Conservation (phyloP, 2,113 vertebrate genomes). For the Thamnophis sirtalis region DNA sequence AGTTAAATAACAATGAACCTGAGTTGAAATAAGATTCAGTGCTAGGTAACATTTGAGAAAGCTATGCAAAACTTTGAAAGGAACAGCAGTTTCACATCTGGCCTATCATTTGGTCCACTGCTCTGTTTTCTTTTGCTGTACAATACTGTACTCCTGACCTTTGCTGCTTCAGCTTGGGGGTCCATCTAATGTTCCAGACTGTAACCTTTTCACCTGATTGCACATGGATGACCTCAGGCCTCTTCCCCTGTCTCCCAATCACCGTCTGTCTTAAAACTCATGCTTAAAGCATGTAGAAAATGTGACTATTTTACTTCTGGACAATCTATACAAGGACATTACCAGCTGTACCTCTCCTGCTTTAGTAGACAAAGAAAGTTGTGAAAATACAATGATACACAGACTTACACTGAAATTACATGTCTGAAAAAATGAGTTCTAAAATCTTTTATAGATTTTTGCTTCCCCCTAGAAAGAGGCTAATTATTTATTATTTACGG, state of each 20-base stretch:
- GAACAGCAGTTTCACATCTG: conserved; percentile 45
- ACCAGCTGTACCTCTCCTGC: conserved; percentile 50
- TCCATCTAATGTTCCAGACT: conserved; percentile 37
- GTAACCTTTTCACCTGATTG: conserved; percentile 46
- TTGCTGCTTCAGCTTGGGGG: conserved; percentile 18
- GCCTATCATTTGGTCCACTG: conserved; percentile 28
- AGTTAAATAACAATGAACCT: conserved; percentile 1
- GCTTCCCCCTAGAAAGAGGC: neutral
- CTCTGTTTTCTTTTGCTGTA: conserved; percentile 46
- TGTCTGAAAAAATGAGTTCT: neutral
- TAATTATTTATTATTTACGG: neutral
- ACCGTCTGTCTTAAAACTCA: conserved; percentile 47
- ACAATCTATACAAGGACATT: conserved; percentile 37
- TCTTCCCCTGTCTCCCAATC: neutral
- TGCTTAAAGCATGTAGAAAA: conserved; percentile 52
- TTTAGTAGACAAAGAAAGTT: conserved; percentile 15
- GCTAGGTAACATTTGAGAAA: conserved; percentile 24
- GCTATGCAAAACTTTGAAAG: conserved; percentile 12
- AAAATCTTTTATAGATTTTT: neutral
- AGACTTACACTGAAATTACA: neutral
- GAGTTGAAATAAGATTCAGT: neutral
- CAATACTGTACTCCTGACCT: conserved; percentile 36
- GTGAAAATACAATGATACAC: neutral
- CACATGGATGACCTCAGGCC: conserved; percentile 31
- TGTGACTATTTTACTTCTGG: conserved; percentile 36